A percentile compares a stretch with the other conserved stretches of the same genome.
Evolutionary conservation across 2,113 vertebrate species (phyloP).

Genomic region (Scomber scombrus): DNA sequence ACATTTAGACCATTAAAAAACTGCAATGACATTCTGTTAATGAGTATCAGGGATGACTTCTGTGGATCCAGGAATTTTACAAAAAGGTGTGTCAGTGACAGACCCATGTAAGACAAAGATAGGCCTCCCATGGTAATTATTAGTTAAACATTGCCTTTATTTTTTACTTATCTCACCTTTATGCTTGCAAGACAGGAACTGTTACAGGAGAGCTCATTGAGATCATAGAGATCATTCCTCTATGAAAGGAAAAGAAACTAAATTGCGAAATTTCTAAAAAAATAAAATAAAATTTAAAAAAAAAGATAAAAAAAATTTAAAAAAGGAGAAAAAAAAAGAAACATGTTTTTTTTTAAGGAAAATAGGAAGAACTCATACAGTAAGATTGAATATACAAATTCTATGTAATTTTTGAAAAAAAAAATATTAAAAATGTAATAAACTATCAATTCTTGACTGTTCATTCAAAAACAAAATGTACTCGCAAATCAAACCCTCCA

Average conservation of each 20-base stretch:
- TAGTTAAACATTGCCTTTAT: constrained; percentile 50
- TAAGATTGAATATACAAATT: constrained; percentile 28
- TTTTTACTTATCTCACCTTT: constrained; percentile 44
- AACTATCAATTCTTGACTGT: not conserved
- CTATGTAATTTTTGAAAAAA: not conserved
- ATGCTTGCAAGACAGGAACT: constrained; percentile 36
- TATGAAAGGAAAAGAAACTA: constrained; percentile 11
- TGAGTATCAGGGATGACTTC: constrained; percentile 51
- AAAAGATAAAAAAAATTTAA: not conserved
- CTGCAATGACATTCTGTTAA: constrained; percentile 35
- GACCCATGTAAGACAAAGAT: not conserved
- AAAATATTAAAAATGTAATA: no score
- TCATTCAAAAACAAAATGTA: constrained; percentile 8
- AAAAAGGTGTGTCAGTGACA: not conserved
- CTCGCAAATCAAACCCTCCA: not conserved
- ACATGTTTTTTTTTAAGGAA: no score
- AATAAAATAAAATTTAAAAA: constrained; percentile 3
- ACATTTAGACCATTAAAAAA: constrained; percentile 40
- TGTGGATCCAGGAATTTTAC: constrained; percentile 34
- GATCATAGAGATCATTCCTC: constrained; percentile 4
- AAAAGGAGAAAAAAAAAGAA: no score
- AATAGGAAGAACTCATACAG: no score
- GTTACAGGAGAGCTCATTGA: constrained; percentile 34
- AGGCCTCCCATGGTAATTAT: constrained; percentile 22
- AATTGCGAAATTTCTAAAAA: not conserved